Evolutionary conservation across 2,888 invertebrate species (phyloP).

Genomic region (Drosophila rubida): DNA sequence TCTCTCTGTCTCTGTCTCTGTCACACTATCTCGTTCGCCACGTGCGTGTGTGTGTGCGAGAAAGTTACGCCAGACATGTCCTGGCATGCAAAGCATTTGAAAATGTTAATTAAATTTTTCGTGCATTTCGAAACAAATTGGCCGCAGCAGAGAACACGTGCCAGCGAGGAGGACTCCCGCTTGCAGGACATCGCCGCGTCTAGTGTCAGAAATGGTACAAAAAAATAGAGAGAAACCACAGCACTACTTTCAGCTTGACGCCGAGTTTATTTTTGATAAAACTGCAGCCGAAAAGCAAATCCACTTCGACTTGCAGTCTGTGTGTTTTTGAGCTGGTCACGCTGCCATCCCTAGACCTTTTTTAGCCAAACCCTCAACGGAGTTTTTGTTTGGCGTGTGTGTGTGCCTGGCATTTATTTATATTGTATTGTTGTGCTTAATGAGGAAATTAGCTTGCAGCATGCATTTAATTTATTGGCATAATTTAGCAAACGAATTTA

Average conservation of each 20-base stretch:
- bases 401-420: background rate
- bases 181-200: slow-evolving; percentile 12
- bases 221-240: background rate
- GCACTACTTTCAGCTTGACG: background rate
- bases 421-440: slow-evolving; percentile 14
- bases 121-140: slow-evolving; percentile 64
- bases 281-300: background rate
- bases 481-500: slow-evolving; percentile 25
- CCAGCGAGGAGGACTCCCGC: background rate
- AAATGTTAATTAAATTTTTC: slow-evolving; percentile 79
- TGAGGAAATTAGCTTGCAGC: slow-evolving; percentile 19
- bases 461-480: slow-evolving; percentile 31
- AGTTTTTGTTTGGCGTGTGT: background rate
- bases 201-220: slow-evolving; percentile 3
- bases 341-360: background rate
- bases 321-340: background rate
- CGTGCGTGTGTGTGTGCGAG: slow-evolving; percentile 1
- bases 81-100: slow-evolving; percentile 71
- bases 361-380: background rate
- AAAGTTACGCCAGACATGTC: slow-evolving; percentile 56
- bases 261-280: background rate
- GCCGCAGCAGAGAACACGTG: slow-evolving; percentile 38
- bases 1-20: background rate
- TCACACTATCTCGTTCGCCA: background rate
- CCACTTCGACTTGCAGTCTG: too few species aligned